Evolutionary conservation across 2,797 vertebrate genomes (phyloP), one percentile per base, ranked within the genome.

Genomic region (Nyctibius grandis): DNA sequence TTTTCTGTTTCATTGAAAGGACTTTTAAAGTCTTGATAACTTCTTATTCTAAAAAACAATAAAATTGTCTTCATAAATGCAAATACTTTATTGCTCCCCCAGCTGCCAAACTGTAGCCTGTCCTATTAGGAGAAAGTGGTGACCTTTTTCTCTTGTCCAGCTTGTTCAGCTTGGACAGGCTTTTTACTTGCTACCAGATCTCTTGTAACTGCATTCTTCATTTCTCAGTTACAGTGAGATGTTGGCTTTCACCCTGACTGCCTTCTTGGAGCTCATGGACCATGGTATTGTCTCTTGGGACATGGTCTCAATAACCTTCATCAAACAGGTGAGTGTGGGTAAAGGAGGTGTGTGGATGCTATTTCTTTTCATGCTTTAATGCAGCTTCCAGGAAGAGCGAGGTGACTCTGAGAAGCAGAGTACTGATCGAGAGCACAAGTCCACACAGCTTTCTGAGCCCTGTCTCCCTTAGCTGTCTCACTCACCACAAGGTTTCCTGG

Each of bases 191-290:
- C 34, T 61, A 21, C 25, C 9, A 28, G 42, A 17, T 73, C 33
- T 75, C 59, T 91, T 54, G 14, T 83, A 91, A 91, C 16, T 36
- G 9, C 42, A 29, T 74, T 61, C 28, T 74, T 83, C 18, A 12
- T 34, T 87, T 92, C 91, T 93, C 96, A 99, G 99, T 98, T 99
- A 99, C 68, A 99, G 99, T 47, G 99, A 99, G 97, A 99, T 99
- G 99, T 96, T 99, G 98, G 99, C 99, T 95, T 99, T 99, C 97
- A 99, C 99, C 92, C 98, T 99, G 98, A 99, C 99, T 21, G 99
- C 99, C 92, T 99, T 99, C 97, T 98, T 99, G 97, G 99, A 99
- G 98, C 98, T 99, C 88, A 99, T 99, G 99, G 99, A 99, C 97
- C 99, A 99, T 6, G 99, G 99, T 82, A 99, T 99, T 29, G 98